These are phyloP conservation scores for Thalassarche chlororhynchos DNA, from an alignment of 2,113 vertebrate species.

Conservation along the genomic window DNA sequence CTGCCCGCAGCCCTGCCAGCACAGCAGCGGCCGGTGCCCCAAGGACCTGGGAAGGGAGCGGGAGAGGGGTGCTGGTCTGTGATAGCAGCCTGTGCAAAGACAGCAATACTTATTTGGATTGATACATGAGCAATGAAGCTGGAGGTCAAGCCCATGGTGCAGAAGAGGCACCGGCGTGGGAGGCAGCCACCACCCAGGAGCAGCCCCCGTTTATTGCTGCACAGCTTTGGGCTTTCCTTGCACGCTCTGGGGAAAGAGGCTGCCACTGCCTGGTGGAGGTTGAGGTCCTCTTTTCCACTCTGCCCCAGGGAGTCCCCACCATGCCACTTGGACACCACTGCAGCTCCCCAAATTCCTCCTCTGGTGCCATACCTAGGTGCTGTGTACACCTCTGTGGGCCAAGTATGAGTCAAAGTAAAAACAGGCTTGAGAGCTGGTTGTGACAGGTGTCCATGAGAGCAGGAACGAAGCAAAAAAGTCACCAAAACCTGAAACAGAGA, in stretches of 20 bases:
- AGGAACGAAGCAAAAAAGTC: not conserved
- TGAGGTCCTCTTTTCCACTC: not conserved
- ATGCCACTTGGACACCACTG: too few relatives aligned
- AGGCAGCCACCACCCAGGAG: not conserved
- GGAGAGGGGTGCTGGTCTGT: not conserved
- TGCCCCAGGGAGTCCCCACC: not conserved
- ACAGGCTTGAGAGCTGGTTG: fast-evolving
- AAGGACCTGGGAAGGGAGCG: not conserved
- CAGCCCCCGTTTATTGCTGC: fast-evolving
- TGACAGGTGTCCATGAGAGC: not conserved
- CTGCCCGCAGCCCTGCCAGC: fast-evolving
- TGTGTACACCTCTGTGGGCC: not conserved
- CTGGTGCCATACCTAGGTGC: not conserved
- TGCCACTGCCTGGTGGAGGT: not conserved
- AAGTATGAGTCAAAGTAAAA: not conserved
- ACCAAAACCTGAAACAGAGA: not conserved
- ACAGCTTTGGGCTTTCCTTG: not conserved
- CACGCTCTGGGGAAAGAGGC: not conserved
- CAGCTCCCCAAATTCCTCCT: not conserved
- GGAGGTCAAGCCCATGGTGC: not conserved
- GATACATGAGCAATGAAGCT: not conserved
- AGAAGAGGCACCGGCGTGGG: fast-evolving
- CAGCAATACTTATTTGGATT: not conserved
- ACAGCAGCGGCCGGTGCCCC: fast-evolving
- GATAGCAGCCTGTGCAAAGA: not conserved